Percentiles rank a stretch among this genome's conserved stretches.
These are phyloP conservation scores for Tinamus major DNA, from an alignment of 2,797 vertebrate species.

Conservation along the genomic window DNA sequence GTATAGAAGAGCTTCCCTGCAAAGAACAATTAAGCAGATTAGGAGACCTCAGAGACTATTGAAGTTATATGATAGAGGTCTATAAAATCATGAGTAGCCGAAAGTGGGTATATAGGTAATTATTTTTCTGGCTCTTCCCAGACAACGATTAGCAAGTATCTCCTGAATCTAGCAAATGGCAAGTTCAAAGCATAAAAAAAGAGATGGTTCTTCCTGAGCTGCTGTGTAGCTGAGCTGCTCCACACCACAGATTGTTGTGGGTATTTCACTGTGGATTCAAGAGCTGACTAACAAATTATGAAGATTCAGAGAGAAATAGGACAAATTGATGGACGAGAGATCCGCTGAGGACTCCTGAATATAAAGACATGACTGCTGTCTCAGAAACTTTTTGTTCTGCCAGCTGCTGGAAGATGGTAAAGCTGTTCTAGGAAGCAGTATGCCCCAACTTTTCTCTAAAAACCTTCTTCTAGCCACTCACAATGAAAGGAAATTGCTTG, in stretches of 20 bases:
- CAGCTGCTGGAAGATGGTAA: background rate
- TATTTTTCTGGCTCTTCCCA: slow-evolving; percentile 28
- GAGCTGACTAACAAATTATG: background rate
- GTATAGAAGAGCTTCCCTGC: background rate
- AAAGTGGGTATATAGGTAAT: background rate
- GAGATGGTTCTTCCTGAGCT: background rate
- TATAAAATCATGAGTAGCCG: slow-evolving; percentile 10
- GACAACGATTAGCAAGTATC: background rate
- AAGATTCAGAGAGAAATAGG: background rate
- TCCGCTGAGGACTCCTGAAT: background rate
- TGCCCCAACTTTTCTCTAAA: background rate
- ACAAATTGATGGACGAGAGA: background rate
- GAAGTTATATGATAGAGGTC: background rate
- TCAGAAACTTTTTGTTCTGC: background rate
- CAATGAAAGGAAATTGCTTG: background rate
- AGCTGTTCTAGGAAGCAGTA: background rate
- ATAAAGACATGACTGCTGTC: background rate
- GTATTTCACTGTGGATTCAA: background rate
- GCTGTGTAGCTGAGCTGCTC: background rate
- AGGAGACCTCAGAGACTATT: slow-evolving; percentile 6
- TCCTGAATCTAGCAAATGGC: background rate
- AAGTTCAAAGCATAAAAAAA: background rate
- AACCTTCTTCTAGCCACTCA: background rate
- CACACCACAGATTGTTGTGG: background rate
- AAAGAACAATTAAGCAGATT: slow-evolving; percentile 22